Percentiles rank a stretch among this genome's conserved stretches.
phyloP scores from a whole-genome alignment of 1,140 invertebrate species.

The Phthorimaea operculella region DNA sequence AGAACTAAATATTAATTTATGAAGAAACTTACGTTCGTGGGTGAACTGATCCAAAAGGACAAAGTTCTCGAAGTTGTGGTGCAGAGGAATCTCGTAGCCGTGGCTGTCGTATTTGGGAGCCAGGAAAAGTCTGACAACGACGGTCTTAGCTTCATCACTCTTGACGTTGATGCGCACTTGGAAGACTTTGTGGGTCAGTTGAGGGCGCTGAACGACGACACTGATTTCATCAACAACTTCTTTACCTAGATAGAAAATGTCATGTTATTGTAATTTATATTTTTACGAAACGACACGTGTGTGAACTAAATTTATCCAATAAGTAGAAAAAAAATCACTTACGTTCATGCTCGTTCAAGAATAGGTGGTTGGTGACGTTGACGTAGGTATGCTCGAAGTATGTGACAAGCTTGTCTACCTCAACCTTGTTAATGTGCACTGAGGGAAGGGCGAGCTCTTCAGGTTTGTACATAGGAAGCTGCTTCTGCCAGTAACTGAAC shows the following conservation, averaged over 20 bases:
- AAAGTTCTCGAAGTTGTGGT: slow-evolving; percentile 67
- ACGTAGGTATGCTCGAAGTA: slow-evolving; percentile 70
- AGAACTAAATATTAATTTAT: background rate
- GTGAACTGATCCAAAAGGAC: slow-evolving; percentile 64
- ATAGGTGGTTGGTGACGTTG: slow-evolving; percentile 66
- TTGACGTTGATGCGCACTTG: slow-evolving; percentile 60
- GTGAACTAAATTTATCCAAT: too few relatives aligned
- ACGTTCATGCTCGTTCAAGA: slow-evolving; percentile 45
- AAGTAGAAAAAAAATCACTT: slow-evolving; percentile 21
- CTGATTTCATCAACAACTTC: slow-evolving; percentile 32
- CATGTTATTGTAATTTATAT: too few relatives aligned
- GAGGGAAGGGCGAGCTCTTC: slow-evolving; percentile 72
- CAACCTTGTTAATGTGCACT: slow-evolving; percentile 72
- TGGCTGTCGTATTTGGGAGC: slow-evolving; percentile 75
- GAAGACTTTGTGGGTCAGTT: slow-evolving; percentile 76
- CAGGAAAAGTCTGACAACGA: slow-evolving; percentile 73
- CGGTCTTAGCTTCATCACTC: slow-evolving; percentile 36
- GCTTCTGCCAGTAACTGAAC: slow-evolving; percentile 67
- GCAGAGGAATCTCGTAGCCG: slow-evolving; percentile 60
- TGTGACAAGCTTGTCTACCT: slow-evolving; percentile 71
- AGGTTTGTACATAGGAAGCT: slow-evolving; percentile 62
- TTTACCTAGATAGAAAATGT: too few relatives aligned
- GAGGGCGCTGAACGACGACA: slow-evolving; percentile 59
- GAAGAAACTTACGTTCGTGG: slow-evolving; percentile 46
- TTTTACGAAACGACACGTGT: too few relatives aligned